Evolutionary conservation across 2,888 invertebrate species (phyloP), one percentile per base, ranked within the genome.

Genomic region (Melangyna quadrimaculata): DNA sequence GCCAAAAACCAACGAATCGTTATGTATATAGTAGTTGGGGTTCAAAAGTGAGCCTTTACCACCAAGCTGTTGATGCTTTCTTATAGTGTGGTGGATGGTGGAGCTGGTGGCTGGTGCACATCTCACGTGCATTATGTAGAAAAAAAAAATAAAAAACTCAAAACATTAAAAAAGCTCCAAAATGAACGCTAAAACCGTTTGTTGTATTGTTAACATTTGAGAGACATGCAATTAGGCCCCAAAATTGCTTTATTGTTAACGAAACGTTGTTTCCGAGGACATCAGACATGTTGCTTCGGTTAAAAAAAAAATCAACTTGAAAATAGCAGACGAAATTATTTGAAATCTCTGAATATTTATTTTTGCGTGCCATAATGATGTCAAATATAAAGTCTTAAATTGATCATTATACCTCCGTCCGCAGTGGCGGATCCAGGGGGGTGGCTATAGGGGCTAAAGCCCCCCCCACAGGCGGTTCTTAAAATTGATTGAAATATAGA

Each of bases 191-290:
- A 40, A 65, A 65, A 71, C 40, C 59, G 71, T 71, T 82, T 78
- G 45, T 65, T 48, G 35, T 73, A 74, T 78, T 83, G 71, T 75
- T 79, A 79, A 79, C 79, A 79, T 69, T 75, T 32, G 24, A 53
- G 72, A 75, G 79, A 84, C 75, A 84, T 79, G 84, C 84, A 84
- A 84, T 84, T 84, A 84, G 84, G 55, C 61, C 69, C 35, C 55
- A 61, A 37, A 53, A 53, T 59, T 65, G 65, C 69, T 70, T 78
- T 70, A 57, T 69, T 55, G 70, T 63, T 37, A 59, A 22, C 35
- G 78, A 22, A 59, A 22, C 35, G 78, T 77, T 78, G 53, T 78
- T 70, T 61, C n/a, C 32, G 65, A 35, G 19, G 43, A 9, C 12
- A 45, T n/a, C 40, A 12, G 37, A 67, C 57, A 63, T 19, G 55